Base-by-base conservation (phyloP, 2,797 vertebrate species). In the Enteromius unitaeniatus region DNA sequence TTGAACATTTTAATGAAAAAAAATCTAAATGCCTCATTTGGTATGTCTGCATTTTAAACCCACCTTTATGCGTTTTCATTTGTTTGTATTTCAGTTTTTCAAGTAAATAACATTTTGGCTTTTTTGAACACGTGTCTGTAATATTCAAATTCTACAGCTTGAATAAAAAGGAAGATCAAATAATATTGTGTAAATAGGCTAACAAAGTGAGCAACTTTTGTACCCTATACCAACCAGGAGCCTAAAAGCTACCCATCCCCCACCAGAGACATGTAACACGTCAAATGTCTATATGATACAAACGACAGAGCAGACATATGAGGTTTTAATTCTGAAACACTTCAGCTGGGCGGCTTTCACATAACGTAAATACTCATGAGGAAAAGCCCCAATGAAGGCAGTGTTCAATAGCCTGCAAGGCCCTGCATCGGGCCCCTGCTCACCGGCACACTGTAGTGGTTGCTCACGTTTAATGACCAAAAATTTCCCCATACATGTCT, bases 391-490 rank as follows among this genome's bases (percentile, higher is more conserved):
- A 78, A 23, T 45, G 68, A 65, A 73, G 47, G 83, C 78, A 77
- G 73, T 58, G 62, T 86, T 70, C 55, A 34, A 51, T 31, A 55
- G 84, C 55, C 81, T 78, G 40, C 14, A 7, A 34, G 62, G 40
- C 62, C 60, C 64, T 60, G n/a, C n/a, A n/a, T 45, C 26, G 26
- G 49, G 28, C 49, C 55, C 58, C 73, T 68, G 23, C 55, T 64
- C 31, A 51, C 65, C 47, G 60, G 45, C 2, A 6, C 68, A 83
- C 74, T 74, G 37, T 14, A 74, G 58, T 75, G 23, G 53, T 58
- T 85, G 65, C 81, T 82, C 73, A 47, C 15, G 49, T 83, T 64
- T 75, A 83, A 83, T 75, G 49, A 86, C 49, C 70, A 74, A 45
- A 67, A 64, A 79, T 49, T 0, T 11, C 15, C 74, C 21, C 8